Percentiles rank a stretch among this genome's conserved stretches.
Evolutionary conservation across 2,888 invertebrate genomes (phyloP).

Genomic region (Heliconius erato): DNA sequence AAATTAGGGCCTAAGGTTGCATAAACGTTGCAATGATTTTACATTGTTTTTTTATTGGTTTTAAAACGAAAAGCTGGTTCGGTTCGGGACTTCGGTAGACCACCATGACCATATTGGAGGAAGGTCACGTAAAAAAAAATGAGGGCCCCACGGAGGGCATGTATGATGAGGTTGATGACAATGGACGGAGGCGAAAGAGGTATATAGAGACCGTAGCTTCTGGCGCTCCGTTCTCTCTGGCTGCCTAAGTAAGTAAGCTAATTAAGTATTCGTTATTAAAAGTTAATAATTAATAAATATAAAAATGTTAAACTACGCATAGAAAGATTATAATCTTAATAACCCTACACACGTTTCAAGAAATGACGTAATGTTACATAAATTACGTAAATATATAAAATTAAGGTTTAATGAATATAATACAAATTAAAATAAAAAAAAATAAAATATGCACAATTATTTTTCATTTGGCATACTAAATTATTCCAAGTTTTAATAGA

Average conservation of each 20-base stretch:
- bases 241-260: no score
- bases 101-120: no score
- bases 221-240: no score
- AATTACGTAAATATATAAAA: background rate
- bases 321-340: background rate
- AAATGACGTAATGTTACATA: background rate
- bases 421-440: background rate
- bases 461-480: background rate
- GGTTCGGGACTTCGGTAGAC: no score
- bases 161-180: no score
- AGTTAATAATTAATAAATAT: background rate
- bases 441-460: background rate
- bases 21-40: constrained; percentile 59
- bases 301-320: background rate
- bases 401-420: background rate
- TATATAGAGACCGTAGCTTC: no score
- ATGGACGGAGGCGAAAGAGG: no score
- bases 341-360: background rate
- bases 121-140: no score
- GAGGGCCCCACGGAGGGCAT: no score
- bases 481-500: background rate
- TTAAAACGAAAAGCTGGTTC: background rate
- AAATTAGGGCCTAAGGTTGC: constrained; percentile 60
- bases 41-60: background rate
- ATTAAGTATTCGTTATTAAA: background rate